A percentile compares a stretch with the other conserved stretches of the same genome.
These are phyloP conservation scores for Bergia puertoricense DNA, from an alignment of 92 coral and sea anemone species.

Conservation along the genomic window DNA sequence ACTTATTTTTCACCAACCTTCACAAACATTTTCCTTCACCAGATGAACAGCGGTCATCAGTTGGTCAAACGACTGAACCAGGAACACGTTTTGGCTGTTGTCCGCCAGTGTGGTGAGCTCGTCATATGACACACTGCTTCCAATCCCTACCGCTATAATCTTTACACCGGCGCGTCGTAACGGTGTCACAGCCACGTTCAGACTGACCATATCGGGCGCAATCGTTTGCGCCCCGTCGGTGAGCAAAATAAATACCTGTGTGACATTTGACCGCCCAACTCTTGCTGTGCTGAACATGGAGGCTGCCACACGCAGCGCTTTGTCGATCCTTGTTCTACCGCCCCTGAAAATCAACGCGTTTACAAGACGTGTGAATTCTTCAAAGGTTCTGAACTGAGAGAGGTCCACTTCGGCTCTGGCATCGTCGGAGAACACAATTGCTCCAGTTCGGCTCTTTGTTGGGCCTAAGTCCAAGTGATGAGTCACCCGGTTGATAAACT, in stretches of 20 bases:
- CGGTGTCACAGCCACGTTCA: slow-evolving; percentile 30
- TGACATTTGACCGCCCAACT: not conserved
- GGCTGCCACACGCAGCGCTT: slow-evolving; percentile 12
- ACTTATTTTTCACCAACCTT: not conserved
- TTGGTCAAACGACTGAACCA: slow-evolving; percentile 41
- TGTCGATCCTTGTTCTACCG: slow-evolving; percentile 44
- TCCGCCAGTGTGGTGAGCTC: slow-evolving; percentile 22
- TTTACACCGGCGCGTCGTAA: slow-evolving; percentile 28
- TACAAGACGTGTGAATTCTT: not conserved
- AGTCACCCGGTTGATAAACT: slow-evolving; percentile 11
- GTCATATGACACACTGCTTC: slow-evolving; percentile 20
- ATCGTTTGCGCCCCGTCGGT: slow-evolving; percentile 37
- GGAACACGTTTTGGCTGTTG: slow-evolving; percentile 23
- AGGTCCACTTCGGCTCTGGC: slow-evolving; percentile 22
- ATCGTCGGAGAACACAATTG: slow-evolving; percentile 31
- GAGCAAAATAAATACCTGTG: slow-evolving; percentile 17
- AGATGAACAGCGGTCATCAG: slow-evolving; percentile 27
- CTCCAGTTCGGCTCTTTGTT: slow-evolving; percentile 20
- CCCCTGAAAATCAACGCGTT: slow-evolving; percentile 6
- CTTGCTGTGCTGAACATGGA: slow-evolving; percentile 5
- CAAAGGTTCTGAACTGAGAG: slow-evolving; percentile 39
- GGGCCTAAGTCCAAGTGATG: not conserved
- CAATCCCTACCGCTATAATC: slow-evolving; percentile 30
- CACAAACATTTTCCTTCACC: slow-evolving; percentile 11
- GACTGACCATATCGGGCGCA: slow-evolving; percentile 30